These are phyloP conservation scores for Erythrocercus mccallii DNA, from an alignment of 2,113 vertebrate genomes.

Conservation along the genomic window DNA sequence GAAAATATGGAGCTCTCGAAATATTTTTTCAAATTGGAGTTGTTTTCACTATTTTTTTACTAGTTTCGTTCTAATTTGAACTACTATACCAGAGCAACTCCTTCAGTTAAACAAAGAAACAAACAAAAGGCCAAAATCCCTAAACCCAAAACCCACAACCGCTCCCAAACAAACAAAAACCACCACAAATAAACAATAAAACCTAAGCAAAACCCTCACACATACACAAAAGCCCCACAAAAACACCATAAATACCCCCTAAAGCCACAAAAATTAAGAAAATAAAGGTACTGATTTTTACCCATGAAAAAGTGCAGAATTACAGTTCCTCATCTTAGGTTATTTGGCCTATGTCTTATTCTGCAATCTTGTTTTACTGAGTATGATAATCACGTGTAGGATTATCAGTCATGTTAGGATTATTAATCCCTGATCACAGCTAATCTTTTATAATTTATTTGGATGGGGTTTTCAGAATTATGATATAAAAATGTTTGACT, in stretches of 20 bases:
- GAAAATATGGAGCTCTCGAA: not conserved
- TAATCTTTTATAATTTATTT: not conserved
- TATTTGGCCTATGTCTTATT: not conserved
- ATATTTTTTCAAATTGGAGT: not conserved
- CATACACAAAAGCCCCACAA: not conserved
- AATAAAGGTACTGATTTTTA: not conserved
- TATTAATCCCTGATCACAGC: not conserved
- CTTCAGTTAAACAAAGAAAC: not conserved
- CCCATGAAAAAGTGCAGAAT: not conserved
- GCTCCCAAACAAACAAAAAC: not conserved
- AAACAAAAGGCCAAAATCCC: fast-evolving
- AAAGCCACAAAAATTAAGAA: not conserved
- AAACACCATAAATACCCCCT: too few species aligned
- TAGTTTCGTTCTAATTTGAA: not conserved
- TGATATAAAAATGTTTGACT: not conserved
- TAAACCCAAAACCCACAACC: not conserved
- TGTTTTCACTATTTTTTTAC: not conserved
- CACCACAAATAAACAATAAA: not conserved
- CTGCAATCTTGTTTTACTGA: not conserved
- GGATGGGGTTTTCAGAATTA: not conserved
- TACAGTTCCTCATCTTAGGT: not conserved
- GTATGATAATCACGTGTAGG: not conserved
- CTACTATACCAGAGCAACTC: not conserved
- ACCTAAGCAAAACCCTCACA: not conserved
- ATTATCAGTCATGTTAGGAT: not conserved